Percentiles rank a stretch among this genome's conserved stretches.
Evolutionary conservation across 2,797 vertebrate genomes (phyloP).

Genomic region (Babyrousa celebensis): DNA sequence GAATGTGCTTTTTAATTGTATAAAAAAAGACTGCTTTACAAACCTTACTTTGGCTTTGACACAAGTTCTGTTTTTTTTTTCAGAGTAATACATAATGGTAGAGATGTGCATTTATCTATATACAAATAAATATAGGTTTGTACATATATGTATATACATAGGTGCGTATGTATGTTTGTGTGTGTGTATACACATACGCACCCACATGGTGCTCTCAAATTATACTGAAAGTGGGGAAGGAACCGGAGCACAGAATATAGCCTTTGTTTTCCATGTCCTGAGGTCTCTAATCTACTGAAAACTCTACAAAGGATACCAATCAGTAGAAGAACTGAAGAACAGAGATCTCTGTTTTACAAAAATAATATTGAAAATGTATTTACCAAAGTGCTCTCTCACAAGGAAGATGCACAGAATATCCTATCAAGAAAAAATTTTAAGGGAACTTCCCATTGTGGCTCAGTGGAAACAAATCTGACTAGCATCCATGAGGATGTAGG

Average conservation of each 20-base stretch:
- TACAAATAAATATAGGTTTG: background rate
- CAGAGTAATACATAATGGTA: background rate
- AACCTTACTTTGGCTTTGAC: background rate
- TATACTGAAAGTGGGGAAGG: background rate
- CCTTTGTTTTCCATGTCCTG: background rate
- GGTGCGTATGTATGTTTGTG: background rate
- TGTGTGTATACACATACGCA: background rate
- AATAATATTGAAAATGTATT: constrained; percentile 41
- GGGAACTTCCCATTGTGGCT: too few species aligned
- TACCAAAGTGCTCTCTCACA: background rate
- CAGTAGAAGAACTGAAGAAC: background rate
- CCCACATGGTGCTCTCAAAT: background rate
- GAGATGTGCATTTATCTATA: background rate
- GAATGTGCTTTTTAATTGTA: background rate
- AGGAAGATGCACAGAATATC: background rate
- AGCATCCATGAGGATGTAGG: too few species aligned
- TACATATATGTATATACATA: background rate
- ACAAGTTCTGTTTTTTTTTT: constrained; percentile 23
- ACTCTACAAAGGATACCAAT: background rate
- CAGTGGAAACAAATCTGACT: too few species aligned
- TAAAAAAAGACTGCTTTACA: constrained; percentile 6
- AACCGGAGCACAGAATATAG: background rate
- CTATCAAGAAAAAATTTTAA: constrained; percentile 2
- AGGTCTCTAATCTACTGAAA: background rate
- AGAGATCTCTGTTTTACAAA: background rate